Percentiles rank a stretch among this genome's conserved stretches.
Evolutionary conservation across 2,113 vertebrate species (phyloP).

Genomic region (Cyanistes caeruleus): DNA sequence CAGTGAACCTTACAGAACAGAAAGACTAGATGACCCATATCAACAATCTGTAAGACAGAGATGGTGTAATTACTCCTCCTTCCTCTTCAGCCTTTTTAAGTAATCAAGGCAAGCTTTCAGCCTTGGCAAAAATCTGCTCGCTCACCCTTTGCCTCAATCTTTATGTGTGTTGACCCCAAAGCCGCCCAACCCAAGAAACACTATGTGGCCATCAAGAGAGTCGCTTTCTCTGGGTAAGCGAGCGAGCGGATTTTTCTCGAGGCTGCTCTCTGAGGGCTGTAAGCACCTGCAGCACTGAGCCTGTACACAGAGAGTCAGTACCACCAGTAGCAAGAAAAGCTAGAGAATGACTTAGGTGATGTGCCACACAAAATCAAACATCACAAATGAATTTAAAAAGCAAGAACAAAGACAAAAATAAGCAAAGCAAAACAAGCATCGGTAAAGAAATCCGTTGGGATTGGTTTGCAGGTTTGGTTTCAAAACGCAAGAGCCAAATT

Average conservation of each 20-base stretch:
- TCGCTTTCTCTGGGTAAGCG: background rate
- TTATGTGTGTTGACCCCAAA: background rate
- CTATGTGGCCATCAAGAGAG: background rate
- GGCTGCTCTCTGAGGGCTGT: background rate
- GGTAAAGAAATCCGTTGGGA: slow-evolving; percentile 96
- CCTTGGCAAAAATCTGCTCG: slow-evolving; percentile 38
- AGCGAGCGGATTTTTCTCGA: background rate
- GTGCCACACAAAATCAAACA: slow-evolving; percentile 1
- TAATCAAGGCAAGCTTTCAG: background rate
- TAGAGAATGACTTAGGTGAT: background rate
- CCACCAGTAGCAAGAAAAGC: background rate
- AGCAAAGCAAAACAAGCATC: slow-evolving; percentile 71
- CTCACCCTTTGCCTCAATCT: background rate
- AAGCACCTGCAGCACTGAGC: background rate
- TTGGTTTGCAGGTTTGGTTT: slow-evolving; percentile 99
- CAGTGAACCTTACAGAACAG: background rate
- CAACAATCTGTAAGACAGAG: background rate
- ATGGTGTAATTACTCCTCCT: background rate
- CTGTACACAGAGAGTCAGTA: background rate
- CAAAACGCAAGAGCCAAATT: slow-evolving; percentile 99
- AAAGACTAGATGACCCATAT: background rate
- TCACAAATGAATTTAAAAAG: background rate
- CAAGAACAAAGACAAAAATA: slow-evolving; percentile 20
- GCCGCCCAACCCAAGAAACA: background rate
- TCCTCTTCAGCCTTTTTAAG: slow-evolving; percentile 19